Evolutionary conservation across 2,888 invertebrate genomes (phyloP).

Genomic region (Drosophila paramelanica): DNA sequence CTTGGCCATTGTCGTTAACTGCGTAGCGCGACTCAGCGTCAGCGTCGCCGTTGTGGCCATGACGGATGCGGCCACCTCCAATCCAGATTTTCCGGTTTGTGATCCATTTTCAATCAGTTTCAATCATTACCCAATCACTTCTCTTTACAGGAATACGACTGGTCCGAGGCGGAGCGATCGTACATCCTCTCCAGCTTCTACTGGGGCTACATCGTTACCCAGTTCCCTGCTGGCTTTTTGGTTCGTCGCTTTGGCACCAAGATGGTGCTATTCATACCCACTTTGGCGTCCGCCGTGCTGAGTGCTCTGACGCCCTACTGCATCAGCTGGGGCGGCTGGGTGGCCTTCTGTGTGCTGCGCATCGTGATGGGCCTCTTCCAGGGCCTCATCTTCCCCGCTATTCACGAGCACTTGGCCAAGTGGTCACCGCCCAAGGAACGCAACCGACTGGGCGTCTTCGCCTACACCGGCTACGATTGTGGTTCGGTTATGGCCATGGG

Average conservation of each 20-base stretch:
- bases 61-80: constrained; percentile 86
- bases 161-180: constrained; percentile 85
- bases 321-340: constrained; percentile 88
- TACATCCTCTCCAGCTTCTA: constrained; percentile 86
- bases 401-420: constrained; percentile 88
- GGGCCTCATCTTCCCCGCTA: constrained; percentile 88
- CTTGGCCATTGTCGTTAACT: constrained; percentile 87
- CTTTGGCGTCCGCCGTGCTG: constrained; percentile 86
- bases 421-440: constrained; percentile 89
- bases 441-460: constrained; percentile 86
- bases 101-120: no score
- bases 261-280: constrained; percentile 84
- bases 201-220: constrained; percentile 89
- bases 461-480: constrained; percentile 87
- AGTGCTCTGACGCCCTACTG: constrained; percentile 88
- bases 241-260: constrained; percentile 89
- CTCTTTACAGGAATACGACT: constrained; percentile 71
- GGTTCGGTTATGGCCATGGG: constrained; percentile 88
- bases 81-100: constrained; percentile 86
- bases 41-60: constrained; percentile 91
- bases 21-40: constrained; percentile 88
- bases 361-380: constrained; percentile 89
- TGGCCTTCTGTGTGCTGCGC: constrained; percentile 86
- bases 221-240: constrained; percentile 88
- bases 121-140: no score